Evolutionary conservation across 2,888 invertebrate genomes (phyloP), one percentile per base, ranked within the genome.

Genomic region (Tryphoninae sp.): DNA sequence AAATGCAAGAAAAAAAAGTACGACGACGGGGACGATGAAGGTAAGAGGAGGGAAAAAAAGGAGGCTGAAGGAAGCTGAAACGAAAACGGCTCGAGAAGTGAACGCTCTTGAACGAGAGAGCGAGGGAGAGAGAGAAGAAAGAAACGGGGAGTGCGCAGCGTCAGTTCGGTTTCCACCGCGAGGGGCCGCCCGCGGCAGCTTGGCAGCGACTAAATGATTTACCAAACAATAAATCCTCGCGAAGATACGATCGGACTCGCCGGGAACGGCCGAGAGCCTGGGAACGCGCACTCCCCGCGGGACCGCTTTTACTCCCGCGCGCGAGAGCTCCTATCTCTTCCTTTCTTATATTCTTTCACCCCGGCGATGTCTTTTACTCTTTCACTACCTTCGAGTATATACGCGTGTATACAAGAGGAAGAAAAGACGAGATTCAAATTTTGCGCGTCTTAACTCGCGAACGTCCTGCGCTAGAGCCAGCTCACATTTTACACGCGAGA

Each of bases 131-230:
- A 62, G 65, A 81, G 68, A 77, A 81, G 82, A 71, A 61, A 79
- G 59, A 76, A 81, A 78, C 75, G 69, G 78, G 59, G 69, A 85
- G 82, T 80, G 80, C 81, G 84, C 85, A 85, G 83, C 84, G 83
- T 82, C 85, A 85, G 85, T 85, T 86, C 78, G 84, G 85, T 82
- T 86, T 82, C 84, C 81, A 77, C 83, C 85, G 81, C 79, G 82
- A 77, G 86, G 84, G 86, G 87, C 87, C 87, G 89, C 89, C 88
- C 88, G 89, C 90, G 89, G 89, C 90, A 89, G 88, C 89, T 89
- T 89, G 90, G 91, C 90, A 91, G 89, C 91, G 89, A 90, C 90
- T 91, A 91, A 91, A 91, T 91, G 91, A 91, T 91, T 91, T 91
- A 91, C 90, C 91, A 91, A 91, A 90, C 91, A 91, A 91, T 91